A percentile compares a stretch with the other conserved stretches of the same genome.
Conservation (phyloP, 2,797 vertebrate genomes). For the Neomorphus geoffroyi region DNA sequence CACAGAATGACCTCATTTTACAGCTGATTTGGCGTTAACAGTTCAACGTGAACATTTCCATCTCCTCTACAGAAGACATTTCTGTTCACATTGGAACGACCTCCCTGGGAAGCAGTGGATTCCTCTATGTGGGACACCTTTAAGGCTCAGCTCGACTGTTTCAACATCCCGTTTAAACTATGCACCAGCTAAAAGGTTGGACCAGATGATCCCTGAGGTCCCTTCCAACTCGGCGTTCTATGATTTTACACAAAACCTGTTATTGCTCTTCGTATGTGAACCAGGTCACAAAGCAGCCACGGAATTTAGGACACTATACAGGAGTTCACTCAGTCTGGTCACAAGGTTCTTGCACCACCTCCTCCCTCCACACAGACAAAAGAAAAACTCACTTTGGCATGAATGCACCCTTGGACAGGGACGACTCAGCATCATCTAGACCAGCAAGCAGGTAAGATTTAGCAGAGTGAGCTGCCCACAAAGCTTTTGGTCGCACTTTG, state of each 20-base stretch:
- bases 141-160: too few relatives aligned
- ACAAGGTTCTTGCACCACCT: not conserved
- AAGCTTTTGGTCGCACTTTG: slow-evolving; percentile 90
- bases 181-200: too few relatives aligned
- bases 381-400: slow-evolving; percentile 84
- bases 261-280: not conserved
- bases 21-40: not conserved
- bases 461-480: slow-evolving; percentile 85
- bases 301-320: fast-evolving
- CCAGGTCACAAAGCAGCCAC: fast-evolving
- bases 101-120: too few relatives aligned
- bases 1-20: not conserved
- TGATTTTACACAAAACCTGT: not conserved
- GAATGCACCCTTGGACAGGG: slow-evolving; percentile 89
- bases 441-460: slow-evolving; percentile 96
- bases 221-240: too few relatives aligned
- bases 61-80: not conserved
- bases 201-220: too few relatives aligned
- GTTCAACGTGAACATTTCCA: not conserved
- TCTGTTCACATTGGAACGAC: not conserved
- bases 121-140: too few relatives aligned
- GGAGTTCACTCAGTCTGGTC: fast-evolving
- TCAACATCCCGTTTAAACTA: too few relatives aligned
- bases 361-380: too few relatives aligned
- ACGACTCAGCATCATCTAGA: slow-evolving; percentile 92